Base-by-base conservation (phyloP, 2,888 invertebrate species). In the Anaspis maculata region DNA sequence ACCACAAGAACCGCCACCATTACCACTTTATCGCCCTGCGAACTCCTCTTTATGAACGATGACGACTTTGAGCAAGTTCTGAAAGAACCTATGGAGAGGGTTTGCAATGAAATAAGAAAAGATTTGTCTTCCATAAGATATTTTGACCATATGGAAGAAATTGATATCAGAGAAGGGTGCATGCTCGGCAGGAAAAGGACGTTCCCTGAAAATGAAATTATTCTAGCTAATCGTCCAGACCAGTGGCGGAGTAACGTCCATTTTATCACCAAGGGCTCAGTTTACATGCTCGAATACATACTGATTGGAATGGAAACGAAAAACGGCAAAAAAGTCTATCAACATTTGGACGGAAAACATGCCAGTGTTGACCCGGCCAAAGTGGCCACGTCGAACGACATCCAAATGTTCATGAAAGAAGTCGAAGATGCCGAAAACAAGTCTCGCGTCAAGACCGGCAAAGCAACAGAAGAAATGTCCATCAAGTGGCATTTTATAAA, bases 61-160 rank as follows among this genome's bases (percentile, higher is more conserved):
- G 70, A 74, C 37, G 76, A 79, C 48, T 83, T 83, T 50, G 71
- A 79, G 43, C 39, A 51, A 6, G 68, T 78, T 2, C 64, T 81
- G 22, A 76, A 72, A 54, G 67, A 64, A 1, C 69, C 72, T 1
- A 68, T 80, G 3, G 67, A 73, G 49, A 67, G 70, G 32, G 71
- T 77, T 48, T 80, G 79, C 79, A 72, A 76, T 34, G 68, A 73
- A 48, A 70, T 79, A n/a, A 67, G 67, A 26, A 61, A 61, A 3
- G 76, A 77, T 1, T 71, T 81, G 68, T 65, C 70, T 2, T 68
- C 69, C 25, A 79, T 80, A 41, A 71, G 72, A 26, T 80, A 80
- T 51, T 81, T 81, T 49, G 71, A 76, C 45, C 67, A 67, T 7
- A 73, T 79, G 62, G 71, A 72, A 46, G 71, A 73, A 54, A 68